Percentiles rank a stretch among this genome's conserved stretches.
phyloP scores from a whole-genome alignment of 2,113 vertebrate genomes.

The Tapirus terrestris region DNA sequence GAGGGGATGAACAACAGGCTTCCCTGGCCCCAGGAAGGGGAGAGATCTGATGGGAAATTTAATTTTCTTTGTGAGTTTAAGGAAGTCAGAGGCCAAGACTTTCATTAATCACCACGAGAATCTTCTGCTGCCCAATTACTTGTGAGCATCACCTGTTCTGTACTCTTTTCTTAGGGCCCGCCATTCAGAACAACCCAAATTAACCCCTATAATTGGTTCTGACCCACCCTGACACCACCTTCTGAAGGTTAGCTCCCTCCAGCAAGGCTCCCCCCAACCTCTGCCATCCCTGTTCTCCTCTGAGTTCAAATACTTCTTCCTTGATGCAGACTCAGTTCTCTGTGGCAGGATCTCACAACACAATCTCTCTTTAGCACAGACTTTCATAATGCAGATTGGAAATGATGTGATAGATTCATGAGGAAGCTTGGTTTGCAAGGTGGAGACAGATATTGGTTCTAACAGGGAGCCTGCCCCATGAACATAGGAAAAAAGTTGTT shows the following conservation, averaged over 20 bases:
- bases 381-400: background rate
- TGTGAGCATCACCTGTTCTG: background rate
- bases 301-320: background rate
- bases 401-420: background rate
- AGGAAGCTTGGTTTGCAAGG: background rate
- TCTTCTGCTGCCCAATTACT: background rate
- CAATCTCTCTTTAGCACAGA: background rate
- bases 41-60: conserved; percentile 33
- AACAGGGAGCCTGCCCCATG: background rate
- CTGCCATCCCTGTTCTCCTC: background rate
- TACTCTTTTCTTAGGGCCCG: background rate
- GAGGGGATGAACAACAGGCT: background rate
- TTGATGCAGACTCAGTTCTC: background rate
- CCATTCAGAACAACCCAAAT: background rate
- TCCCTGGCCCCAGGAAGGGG: background rate
- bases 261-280: rapidly evolving
- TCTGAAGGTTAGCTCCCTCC: background rate
- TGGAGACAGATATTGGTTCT: background rate
- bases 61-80: conserved; percentile 62
- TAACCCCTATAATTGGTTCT: background rate
- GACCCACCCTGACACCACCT: background rate
- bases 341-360: background rate
- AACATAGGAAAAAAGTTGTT: background rate
- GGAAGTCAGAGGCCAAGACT: conserved; percentile 3
- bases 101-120: background rate